Evolutionary conservation across 2,888 invertebrate genomes (phyloP).

Genomic region (Limnephilus lunatus): DNA sequence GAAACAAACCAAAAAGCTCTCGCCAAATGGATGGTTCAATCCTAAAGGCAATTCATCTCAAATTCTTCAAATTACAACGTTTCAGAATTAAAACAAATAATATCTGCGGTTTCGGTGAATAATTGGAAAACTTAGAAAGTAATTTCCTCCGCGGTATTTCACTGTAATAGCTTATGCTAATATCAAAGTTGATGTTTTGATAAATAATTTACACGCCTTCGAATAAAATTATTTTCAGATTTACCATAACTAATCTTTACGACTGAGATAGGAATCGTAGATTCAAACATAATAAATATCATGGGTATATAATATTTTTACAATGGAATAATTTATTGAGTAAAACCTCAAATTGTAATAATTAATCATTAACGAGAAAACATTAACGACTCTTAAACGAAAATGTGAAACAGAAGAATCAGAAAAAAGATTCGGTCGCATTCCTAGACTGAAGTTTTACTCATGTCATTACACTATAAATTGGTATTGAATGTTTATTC

Average conservation of each 20-base stretch:
- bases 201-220: neutral
- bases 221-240: neutral
- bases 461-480: too few species aligned
- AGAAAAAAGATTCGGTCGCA: too few species aligned
- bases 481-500: too few species aligned
- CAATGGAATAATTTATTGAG: too few species aligned
- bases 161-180: constrained; percentile 2
- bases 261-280: neutral
- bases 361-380: too few species aligned
- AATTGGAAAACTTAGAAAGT: constrained; percentile 29
- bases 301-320: too few species aligned
- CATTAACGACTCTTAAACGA: too few species aligned
- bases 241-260: neutral
- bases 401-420: too few species aligned
- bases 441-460: too few species aligned
- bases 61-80: neutral
- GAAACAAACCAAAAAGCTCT: neutral
- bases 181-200: neutral
- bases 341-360: too few species aligned
- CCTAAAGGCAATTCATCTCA: neutral
- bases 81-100: constrained; percentile 2
- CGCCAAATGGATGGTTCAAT: neutral
- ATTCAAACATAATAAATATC: too few species aligned
- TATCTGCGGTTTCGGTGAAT: neutral
- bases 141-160: neutral